Percentiles rank a stretch among this genome's conserved stretches.
Evolutionary conservation across 2,888 invertebrate genomes (phyloP).

Genomic region (Amiota communis): DNA sequence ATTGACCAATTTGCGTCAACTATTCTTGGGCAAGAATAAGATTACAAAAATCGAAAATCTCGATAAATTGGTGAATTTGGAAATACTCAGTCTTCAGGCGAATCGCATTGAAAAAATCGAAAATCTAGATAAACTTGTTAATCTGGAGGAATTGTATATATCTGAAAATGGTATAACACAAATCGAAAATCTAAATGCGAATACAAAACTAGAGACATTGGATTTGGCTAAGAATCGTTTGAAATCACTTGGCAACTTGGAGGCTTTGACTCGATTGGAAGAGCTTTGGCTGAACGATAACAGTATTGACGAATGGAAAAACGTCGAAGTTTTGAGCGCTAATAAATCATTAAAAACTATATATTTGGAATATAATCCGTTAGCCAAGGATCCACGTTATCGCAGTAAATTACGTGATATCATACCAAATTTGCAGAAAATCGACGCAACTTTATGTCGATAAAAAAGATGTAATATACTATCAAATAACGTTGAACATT

Average conservation of each 20-base stretch:
- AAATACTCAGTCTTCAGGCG: conserved; percentile 90
- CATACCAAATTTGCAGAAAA: conserved; percentile 87
- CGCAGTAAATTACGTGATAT: conserved; percentile 91
- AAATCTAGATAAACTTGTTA: conserved; percentile 82
- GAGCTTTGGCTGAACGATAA: conserved; percentile 99
- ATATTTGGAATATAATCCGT: conserved; percentile 94
- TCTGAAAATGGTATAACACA: conserved; percentile 92
- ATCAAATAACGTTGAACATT: neutral
- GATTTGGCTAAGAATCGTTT: conserved; percentile 94
- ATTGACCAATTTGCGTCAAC: conserved; percentile 81
- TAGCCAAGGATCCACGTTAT: conserved; percentile 88
- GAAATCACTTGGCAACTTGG: conserved; percentile 83
- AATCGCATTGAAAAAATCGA: conserved; percentile 92
- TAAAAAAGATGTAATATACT: too few species aligned
- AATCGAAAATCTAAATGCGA: conserved; percentile 85
- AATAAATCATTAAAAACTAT: conserved; percentile 85
- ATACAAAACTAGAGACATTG: conserved; percentile 84
- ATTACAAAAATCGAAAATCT: conserved; percentile 90
- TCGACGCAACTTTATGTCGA: conserved; percentile 93
- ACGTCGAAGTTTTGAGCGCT: conserved; percentile 81
- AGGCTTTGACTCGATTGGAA: conserved; percentile 84
- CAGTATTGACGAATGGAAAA: conserved; percentile 87
- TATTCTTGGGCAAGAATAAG: conserved; percentile 96
- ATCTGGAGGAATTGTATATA: conserved; percentile 90
- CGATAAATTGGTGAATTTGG: conserved; percentile 80